A percentile compares a stretch with the other conserved stretches of the same genome.
Evolutionary conservation across 2,113 vertebrate species (phyloP).

Genomic region (Protobothrops mucrosquamatus): DNA sequence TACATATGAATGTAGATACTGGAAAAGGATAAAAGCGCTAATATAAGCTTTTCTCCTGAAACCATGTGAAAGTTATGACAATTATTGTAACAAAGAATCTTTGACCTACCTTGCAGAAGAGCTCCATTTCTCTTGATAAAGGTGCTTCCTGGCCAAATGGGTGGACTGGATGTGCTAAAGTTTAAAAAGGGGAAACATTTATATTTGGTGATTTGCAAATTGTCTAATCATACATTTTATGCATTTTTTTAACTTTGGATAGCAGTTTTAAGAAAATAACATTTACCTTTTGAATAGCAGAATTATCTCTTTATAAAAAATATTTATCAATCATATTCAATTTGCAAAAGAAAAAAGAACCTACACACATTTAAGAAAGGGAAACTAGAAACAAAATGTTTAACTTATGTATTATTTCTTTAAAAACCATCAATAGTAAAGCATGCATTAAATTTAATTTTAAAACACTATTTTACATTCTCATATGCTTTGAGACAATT

Average conservation of each 20-base stretch:
- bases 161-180: conserved; percentile 86
- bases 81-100: conserved; percentile 26
- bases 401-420: not conserved
- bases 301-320: conserved; percentile 42
- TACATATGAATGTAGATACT: conserved; percentile 27
- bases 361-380: conserved; percentile 1
- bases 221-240: conserved; percentile 22
- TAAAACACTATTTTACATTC: not conserved
- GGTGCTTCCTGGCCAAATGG: conserved; percentile 94
- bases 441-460: not conserved
- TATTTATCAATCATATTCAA: conserved; percentile 33
- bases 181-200: conserved; percentile 37
- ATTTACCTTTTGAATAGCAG: conserved; percentile 16
- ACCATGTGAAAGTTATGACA: conserved; percentile 17
- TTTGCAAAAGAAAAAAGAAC: not conserved
- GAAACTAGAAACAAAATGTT: conserved; percentile 10
- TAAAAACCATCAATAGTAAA: conserved; percentile 13
- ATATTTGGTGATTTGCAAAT: not conserved
- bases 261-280: conserved; percentile 1
- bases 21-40: conserved; percentile 37
- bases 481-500: not conserved
- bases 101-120: conserved; percentile 90
- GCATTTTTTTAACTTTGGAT: conserved; percentile 17
- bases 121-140: conserved; percentile 98
- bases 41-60: not conserved